Percentiles rank a stretch among this genome's conserved stretches.
phyloP scores from a whole-genome alignment of 2,797 vertebrate genomes.

The Danio albolineatus region DNA sequence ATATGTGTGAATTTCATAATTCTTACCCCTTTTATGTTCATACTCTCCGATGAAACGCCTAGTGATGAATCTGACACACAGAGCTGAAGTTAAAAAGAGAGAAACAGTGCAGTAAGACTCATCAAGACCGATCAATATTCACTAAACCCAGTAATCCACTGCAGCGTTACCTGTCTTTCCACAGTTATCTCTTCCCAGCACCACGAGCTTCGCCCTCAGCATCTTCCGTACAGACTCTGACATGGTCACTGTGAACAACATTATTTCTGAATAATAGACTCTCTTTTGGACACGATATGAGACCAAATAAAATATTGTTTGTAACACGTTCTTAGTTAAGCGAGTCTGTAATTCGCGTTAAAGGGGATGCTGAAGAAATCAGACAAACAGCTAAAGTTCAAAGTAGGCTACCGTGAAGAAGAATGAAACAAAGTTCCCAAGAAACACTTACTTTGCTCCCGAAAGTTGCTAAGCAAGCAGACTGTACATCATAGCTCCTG shows the following conservation, averaged over 20 bases:
- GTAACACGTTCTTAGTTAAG: not conserved
- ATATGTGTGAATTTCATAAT: not conserved
- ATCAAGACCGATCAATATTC: not conserved
- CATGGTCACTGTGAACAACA: conserved; percentile 44
- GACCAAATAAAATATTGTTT: not conserved
- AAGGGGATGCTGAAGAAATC: not conserved
- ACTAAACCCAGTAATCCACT: not conserved
- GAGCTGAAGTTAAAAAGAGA: conserved; percentile 70
- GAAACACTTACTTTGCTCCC: conserved; percentile 24
- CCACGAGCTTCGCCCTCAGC: conserved; percentile 62
- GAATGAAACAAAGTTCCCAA: not conserved
- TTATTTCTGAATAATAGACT: not conserved
- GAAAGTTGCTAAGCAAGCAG: conserved; percentile 9
- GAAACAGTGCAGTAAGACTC: not conserved
- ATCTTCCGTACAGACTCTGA: conserved; percentile 61
- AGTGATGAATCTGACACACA: conserved; percentile 82
- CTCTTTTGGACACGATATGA: not conserved
- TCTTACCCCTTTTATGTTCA: conserved; percentile 79
- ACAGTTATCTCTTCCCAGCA: conserved; percentile 65
- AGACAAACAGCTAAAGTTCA: not conserved
- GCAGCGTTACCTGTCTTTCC: conserved; percentile 65
- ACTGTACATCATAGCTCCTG: not conserved
- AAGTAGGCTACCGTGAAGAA: not conserved
- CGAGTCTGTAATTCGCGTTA: not conserved
- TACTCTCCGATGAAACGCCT: conserved; percentile 82